Conservation (phyloP, 2,113 vertebrate species). For the Coregonus clupeaformis region DNA sequence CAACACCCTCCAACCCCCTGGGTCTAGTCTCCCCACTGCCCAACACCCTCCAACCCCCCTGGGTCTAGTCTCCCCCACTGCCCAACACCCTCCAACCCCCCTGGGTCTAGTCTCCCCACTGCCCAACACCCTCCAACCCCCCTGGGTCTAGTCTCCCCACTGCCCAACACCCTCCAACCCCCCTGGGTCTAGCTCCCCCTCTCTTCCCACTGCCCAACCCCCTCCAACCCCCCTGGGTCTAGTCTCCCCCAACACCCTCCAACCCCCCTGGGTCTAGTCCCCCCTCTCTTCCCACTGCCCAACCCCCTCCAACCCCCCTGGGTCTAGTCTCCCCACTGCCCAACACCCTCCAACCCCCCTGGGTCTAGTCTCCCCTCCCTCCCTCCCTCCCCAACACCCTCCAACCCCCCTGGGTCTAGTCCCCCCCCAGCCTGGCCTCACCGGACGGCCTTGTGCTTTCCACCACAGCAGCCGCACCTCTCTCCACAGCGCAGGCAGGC, state of each 20-base stretch:
- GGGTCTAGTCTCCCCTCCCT: not conserved
- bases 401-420: not conserved
- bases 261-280: not conserved
- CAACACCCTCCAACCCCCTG: no score
- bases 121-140: not conserved
- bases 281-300: no score
- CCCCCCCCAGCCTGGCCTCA: slow-evolving; percentile 71
- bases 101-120: not conserved
- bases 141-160: not conserved
- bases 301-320: slow-evolving; percentile 7
- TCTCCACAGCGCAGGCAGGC: slow-evolving; percentile 91
- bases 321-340: slow-evolving; percentile 30
- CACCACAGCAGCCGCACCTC: slow-evolving; percentile 87
- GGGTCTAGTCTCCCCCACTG: slow-evolving; percentile 2
- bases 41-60: not conserved
- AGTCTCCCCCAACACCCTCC: not conserved
- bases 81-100: not conserved
- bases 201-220: slow-evolving; percentile 23
- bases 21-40: no score
- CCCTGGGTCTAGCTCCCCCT: not conserved
- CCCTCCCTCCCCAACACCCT: not conserved
- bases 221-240: not conserved
- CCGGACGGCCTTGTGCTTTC: slow-evolving; percentile 89
- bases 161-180: no score
- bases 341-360: not conserved